Percentiles rank a stretch among this genome's conserved stretches.
phyloP scores from a whole-genome alignment of 2,113 vertebrate species.

The Rousettus leschenaultii region DNA sequence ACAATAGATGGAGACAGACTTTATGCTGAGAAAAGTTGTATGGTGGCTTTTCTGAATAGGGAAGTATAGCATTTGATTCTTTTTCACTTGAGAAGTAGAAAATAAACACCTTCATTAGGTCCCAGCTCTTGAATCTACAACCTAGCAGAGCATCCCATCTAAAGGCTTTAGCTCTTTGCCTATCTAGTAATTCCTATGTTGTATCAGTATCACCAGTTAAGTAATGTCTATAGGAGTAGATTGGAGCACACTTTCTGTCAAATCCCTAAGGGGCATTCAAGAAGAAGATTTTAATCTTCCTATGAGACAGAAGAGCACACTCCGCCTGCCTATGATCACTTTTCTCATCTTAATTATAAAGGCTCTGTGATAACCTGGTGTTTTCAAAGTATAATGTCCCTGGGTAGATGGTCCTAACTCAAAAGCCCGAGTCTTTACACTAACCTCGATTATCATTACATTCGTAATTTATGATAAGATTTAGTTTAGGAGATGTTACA shows the following conservation, averaged over 20 bases:
- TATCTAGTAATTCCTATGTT: not conserved
- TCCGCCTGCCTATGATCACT: not conserved
- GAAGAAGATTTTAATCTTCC: not conserved
- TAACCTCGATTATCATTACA: not conserved
- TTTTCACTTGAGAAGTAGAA: not conserved
- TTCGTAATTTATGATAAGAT: not conserved
- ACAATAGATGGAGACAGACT: not conserved
- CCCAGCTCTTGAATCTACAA: not conserved
- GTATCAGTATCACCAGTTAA: not conserved
- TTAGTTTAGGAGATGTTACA: not conserved
- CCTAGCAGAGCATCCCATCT: rapidly evolving
- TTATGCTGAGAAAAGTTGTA: not conserved
- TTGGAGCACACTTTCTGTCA: not conserved
- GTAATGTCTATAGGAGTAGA: not conserved
- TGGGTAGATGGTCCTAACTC: not conserved
- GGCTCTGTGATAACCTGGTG: not conserved
- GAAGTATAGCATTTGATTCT: not conserved
- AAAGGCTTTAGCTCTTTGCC: not conserved
- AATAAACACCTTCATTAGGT: not conserved
- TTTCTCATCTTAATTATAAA: not conserved
- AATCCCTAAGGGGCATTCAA: not conserved
- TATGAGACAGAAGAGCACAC: not conserved
- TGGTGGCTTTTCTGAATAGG: not conserved
- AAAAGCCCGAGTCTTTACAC: not conserved
- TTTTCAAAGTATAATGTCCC: not conserved